phyloP scores from a whole-genome alignment of 2,797 vertebrate species.

The Gymnopithys bicolor region DNA sequence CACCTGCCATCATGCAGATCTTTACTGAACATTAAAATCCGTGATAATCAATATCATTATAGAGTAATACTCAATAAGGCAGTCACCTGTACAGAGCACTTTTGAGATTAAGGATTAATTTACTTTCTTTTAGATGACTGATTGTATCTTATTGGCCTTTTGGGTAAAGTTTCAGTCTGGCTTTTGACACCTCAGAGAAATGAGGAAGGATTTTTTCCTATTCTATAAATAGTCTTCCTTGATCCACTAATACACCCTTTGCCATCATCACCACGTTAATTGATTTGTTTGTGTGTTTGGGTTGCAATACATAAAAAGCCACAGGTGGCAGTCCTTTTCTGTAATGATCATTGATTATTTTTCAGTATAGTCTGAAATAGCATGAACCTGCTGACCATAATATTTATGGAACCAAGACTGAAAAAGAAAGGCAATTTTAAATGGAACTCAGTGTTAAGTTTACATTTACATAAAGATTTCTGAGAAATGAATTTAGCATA shows the following conservation, averaged over 20 bases:
- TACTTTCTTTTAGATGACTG: not conserved
- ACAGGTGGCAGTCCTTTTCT: not conserved
- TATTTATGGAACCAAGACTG: not conserved
- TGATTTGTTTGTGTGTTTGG: not conserved
- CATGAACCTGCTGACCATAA: not conserved
- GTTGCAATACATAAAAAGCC: not conserved
- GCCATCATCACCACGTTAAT: not conserved
- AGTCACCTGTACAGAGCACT: not conserved
- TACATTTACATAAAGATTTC: not conserved
- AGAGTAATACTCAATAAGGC: not conserved
- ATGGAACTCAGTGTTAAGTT: not conserved
- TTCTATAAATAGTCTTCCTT: not conserved
- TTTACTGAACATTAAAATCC: not conserved
- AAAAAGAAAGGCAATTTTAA: not conserved
- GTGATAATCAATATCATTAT: not conserved
- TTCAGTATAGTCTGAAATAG: not conserved
- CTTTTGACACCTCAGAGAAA: not conserved
- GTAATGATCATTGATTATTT: not conserved
- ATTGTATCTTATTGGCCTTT: not conserved
- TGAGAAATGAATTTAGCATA: not conserved
- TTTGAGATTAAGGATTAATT: not conserved
- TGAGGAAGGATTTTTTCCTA: not conserved
- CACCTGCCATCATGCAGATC: not conserved
- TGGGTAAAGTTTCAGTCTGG: not conserved
- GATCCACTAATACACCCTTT: not conserved